A percentile compares a stretch with the other conserved stretches of the same genome.
phyloP scores from a whole-genome alignment of 2,888 invertebrate genomes.

The Prenolepis imparis region DNA sequence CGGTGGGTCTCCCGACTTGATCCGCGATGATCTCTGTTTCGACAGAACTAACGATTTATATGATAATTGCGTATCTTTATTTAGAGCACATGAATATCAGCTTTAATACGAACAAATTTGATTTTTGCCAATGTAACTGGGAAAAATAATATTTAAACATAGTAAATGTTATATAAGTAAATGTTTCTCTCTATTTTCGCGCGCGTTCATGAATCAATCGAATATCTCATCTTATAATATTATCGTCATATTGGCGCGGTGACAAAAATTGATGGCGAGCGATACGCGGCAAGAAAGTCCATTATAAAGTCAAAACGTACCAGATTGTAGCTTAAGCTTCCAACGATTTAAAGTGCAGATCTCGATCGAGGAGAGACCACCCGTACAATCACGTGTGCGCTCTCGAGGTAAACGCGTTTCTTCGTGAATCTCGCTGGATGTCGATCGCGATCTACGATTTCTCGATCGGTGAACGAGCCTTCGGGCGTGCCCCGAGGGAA shows the following conservation, averaged over 20 bases:
- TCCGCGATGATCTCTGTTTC: slow-evolving; percentile 57
- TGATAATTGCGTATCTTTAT: slow-evolving; percentile 52
- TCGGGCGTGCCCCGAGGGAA: slow-evolving; percentile 54
- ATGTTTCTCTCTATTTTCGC: slow-evolving; percentile 3
- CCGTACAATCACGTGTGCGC: slow-evolving; percentile 49
- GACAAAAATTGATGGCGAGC: slow-evolving; percentile 46
- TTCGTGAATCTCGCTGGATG: slow-evolving; percentile 49
- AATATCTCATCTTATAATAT: slow-evolving; percentile 43
- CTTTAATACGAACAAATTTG: background rate
- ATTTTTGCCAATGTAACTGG: background rate
- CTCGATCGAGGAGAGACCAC: slow-evolving; percentile 50
- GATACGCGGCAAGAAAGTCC: slow-evolving; percentile 28
- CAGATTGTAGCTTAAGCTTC: slow-evolving; percentile 30
- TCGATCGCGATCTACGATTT: slow-evolving; percentile 64
- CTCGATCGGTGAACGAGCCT: slow-evolving; percentile 49
- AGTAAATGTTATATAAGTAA: background rate
- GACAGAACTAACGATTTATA: slow-evolving; percentile 53
- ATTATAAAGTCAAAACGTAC: slow-evolving; percentile 39
- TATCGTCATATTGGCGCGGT: slow-evolving; percentile 27
- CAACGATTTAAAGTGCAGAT: slow-evolving; percentile 39
- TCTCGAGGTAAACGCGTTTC: slow-evolving; percentile 55
- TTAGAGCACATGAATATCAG: slow-evolving; percentile 6
- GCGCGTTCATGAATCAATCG: slow-evolving; percentile 47
- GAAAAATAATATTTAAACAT: background rate
- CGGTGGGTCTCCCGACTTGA: slow-evolving; percentile 69